phyloP scores from a whole-genome alignment of 2,797 vertebrate species.

The Melanogrammus aeglefinus region DNA sequence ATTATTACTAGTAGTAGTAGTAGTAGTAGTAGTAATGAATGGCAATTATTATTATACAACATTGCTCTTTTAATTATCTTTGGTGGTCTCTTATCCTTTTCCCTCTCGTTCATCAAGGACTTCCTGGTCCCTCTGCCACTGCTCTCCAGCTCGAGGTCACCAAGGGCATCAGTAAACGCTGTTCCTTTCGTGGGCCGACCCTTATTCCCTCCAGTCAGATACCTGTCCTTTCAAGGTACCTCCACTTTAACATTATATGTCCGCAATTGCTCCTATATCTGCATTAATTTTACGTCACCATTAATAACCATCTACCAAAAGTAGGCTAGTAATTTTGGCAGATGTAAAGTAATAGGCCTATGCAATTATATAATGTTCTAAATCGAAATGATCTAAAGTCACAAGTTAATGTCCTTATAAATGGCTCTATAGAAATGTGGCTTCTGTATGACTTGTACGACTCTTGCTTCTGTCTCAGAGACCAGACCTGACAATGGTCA shows the following conservation, averaged over 20 bases:
- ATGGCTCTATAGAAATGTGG: not conserved
- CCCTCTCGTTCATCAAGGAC: constrained; percentile 54
- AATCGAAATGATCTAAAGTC: not conserved
- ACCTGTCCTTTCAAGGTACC: constrained; percentile 52
- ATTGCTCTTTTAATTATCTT: not conserved
- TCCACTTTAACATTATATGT: not conserved
- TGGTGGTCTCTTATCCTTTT: constrained; percentile 1
- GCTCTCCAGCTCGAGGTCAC: constrained; percentile 44
- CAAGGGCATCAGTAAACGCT: constrained; percentile 16
- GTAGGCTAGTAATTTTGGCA: no score
- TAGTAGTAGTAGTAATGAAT: not conserved
- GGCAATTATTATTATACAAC: not conserved
- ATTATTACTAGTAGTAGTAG: not conserved
- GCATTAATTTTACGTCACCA: no score
- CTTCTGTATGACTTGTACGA: not conserved
- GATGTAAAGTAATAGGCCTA: not conserved
- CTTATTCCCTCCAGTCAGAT: constrained; percentile 65
- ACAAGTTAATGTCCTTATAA: not conserved
- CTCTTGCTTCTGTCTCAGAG: constrained; percentile 17
- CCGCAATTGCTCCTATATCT: not conserved
- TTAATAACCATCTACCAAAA: not conserved
- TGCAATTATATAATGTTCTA: not conserved
- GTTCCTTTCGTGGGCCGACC: constrained; percentile 25
- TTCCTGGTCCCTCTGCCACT: constrained; percentile 70
- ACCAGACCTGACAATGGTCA: constrained; percentile 25